Percentiles rank a stretch among this genome's conserved stretches.
Evolutionary conservation across 2,888 invertebrate genomes (phyloP).

Genomic region (Netelia inedita): DNA sequence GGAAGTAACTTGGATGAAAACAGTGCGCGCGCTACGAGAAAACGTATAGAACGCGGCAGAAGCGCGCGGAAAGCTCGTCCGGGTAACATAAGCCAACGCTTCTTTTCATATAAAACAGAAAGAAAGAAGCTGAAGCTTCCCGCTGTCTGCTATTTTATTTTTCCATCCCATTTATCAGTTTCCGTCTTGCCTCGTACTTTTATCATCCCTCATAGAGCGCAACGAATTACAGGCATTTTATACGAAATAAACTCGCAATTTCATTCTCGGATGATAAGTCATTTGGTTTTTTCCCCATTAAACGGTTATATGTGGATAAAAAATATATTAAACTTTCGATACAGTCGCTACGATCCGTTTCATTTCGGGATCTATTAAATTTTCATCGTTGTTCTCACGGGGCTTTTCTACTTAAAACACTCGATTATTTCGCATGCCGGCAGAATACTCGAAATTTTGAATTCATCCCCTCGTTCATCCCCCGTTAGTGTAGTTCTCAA

Average conservation of each 20-base stretch:
- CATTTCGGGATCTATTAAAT: background rate
- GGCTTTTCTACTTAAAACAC: background rate
- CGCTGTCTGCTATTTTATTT: slow-evolving; percentile 34
- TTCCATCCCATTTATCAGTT: slow-evolving; percentile 49
- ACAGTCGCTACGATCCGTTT: background rate
- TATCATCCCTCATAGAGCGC: slow-evolving; percentile 26
- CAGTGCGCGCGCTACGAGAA: background rate
- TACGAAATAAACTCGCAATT: background rate
- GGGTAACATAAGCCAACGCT: slow-evolving; percentile 37
- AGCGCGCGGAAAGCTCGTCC: slow-evolving; percentile 24
- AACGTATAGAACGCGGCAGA: background rate
- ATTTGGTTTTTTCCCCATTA: background rate
- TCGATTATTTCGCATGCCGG: background rate
- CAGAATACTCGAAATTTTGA: background rate
- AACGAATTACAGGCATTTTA: slow-evolving; percentile 34
- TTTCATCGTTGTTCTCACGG: background rate
- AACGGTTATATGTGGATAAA: background rate
- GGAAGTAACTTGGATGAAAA: slow-evolving; percentile 62
- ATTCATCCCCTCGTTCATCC: background rate
- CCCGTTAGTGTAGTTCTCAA: background rate
- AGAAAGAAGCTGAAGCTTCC: slow-evolving; percentile 2
- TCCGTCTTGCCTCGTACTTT: slow-evolving; percentile 29
- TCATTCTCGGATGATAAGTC: background rate
- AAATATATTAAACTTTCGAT: background rate
- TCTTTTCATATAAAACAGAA: slow-evolving; percentile 47